These are phyloP conservation scores for Perognathus longimembris DNA, from an alignment of 2,113 vertebrate genomes.

Conservation along the genomic window DNA sequence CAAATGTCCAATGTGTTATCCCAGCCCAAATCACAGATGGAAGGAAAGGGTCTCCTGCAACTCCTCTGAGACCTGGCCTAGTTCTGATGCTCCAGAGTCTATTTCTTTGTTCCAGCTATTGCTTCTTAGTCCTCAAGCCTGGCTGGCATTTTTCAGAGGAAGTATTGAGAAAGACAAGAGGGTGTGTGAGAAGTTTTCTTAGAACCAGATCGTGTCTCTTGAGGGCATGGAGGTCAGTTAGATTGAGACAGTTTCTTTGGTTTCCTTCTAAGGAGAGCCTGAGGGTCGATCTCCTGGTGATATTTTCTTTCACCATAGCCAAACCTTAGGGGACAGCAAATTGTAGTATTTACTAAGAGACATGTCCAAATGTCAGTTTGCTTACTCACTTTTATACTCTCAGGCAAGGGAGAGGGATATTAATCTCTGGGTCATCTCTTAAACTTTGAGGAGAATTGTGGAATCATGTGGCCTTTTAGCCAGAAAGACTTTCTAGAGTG, in stretches of 20 bases:
- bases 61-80: conserved; percentile 42
- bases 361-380: neutral
- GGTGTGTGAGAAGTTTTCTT: neutral
- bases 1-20: neutral
- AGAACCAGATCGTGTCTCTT: neutral
- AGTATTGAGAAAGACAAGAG: neutral
- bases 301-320: neutral
- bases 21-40: neutral
- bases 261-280: neutral
- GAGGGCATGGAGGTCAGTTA: neutral
- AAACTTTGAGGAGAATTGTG: conserved; percentile 8
- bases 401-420: neutral
- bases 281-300: neutral
- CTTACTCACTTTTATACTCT: conserved; percentile 5
- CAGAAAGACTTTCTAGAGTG: neutral
- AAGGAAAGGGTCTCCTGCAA: neutral
- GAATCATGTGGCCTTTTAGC: neutral
- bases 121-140: conserved; percentile 28
- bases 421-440: neutral
- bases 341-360: conserved; percentile 10
- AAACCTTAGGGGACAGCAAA: neutral
- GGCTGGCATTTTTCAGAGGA: conserved; percentile 1
- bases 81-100: conserved; percentile 28
- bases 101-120: neutral
- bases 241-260: neutral